These are phyloP conservation scores for Callipepla squamata DNA, from an alignment of 2,113 vertebrate species.

Conservation along the genomic window DNA sequence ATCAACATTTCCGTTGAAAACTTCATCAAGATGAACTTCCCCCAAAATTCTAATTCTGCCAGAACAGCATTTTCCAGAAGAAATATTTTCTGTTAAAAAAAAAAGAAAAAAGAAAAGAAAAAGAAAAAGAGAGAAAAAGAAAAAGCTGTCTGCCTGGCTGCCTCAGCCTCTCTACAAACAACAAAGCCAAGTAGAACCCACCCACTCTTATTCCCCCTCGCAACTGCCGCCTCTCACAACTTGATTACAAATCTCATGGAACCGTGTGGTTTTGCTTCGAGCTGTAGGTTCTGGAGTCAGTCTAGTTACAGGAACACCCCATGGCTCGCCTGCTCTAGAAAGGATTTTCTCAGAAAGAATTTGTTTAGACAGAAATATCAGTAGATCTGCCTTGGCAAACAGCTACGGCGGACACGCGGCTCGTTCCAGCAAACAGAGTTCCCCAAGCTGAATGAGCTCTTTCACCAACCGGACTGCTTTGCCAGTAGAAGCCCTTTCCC, in stretches of 20 bases:
- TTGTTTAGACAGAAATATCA: neutral
- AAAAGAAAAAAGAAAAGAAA: neutral
- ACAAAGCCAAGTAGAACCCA: neutral
- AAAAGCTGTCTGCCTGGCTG: neutral
- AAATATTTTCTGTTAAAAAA: neutral
- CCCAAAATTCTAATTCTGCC: constrained; percentile 22
- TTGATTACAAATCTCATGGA: constrained; percentile 4
- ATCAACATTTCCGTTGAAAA: constrained; percentile 26
- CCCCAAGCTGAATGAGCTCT: neutral
- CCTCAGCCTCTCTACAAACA: constrained; percentile 32
- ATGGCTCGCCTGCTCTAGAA: neutral
- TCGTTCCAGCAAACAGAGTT: neutral
- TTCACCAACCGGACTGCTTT: neutral
- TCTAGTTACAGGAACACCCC: constrained; percentile 32
- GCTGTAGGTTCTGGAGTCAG: neutral
- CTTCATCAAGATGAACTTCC: constrained; percentile 31
- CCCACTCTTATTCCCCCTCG: constrained; percentile 31
- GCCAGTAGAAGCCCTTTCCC: neutral
- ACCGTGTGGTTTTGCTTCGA: constrained; percentile 1
- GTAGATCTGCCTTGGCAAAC: neutral
- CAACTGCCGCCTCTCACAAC: neutral
- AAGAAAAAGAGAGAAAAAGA: neutral
- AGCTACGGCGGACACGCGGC: accelerated
- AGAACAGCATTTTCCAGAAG: constrained; percentile 17
- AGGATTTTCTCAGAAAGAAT: constrained; percentile 31